Base-by-base conservation (phyloP, 2,113 vertebrate species). In the Cottus gobio region DNA sequence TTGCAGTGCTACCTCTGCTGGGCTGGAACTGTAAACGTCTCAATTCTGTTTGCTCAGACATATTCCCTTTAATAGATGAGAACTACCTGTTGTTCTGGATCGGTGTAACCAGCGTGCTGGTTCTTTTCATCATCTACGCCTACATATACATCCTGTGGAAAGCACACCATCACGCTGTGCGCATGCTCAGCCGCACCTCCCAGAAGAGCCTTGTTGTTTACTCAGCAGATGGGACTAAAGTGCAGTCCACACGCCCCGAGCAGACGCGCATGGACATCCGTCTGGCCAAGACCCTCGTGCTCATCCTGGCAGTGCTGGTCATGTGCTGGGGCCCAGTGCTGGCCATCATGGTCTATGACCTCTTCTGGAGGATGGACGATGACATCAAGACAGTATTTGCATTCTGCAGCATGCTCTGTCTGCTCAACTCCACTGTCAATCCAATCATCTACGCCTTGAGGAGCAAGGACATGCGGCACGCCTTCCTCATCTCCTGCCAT, bases 141-240 rank as follows among this genome's bases (percentile, higher is more conserved):
- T 99, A 99, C 93, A 97, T 99, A 93, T 99, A 98, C 89, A 99
- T 99, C 85, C 95, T 99, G 89, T 99, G 98, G 98, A 99, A 98
- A 91, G 98, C 98, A 1, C 98, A 99, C 91, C 96, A 96, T 92
- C 98, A 99, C 0, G 96, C 98, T 0, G 96, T 99, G 52, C 96
- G 97, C 71, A 99, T 99, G 98, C 91, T 99, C 69, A 97, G 98
- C 85, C 97, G 98, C 2, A 95, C 97, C 84, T 98, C 98, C 0
- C 98, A 99, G 94, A 99, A 99, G 87, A 99, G 98, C 92, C 96
- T 98, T 7, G 97, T 99, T 52, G 95, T 99, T 61, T 97, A 98
- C 87, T 96, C 97, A 0, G 96, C 98, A 0, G 98, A 97, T 71
- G 98, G 98, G 24, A 97, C 97, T 90, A 99, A 99, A 92, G 97